phyloP scores from a whole-genome alignment of 92 coral and sea anemone genomes.

The Ricordea florida region DNA sequence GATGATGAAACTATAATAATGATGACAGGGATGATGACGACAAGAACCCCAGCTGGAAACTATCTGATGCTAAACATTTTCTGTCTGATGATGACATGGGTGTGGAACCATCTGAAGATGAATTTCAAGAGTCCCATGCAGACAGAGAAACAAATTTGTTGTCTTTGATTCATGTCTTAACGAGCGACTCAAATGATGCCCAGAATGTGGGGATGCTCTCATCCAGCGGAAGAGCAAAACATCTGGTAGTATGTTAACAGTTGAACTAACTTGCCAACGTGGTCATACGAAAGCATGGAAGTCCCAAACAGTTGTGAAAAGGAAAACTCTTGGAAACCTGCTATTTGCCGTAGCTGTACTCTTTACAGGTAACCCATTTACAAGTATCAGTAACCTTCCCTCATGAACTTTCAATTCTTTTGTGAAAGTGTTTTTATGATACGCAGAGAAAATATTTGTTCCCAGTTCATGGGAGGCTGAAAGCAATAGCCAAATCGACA shows the following conservation, averaged over 20 bases:
- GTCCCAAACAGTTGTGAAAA: constrained; percentile 26
- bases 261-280: constrained; percentile 27
- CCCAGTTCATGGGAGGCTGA: too few relatives aligned
- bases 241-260: constrained; percentile 46
- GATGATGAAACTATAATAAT: constrained; percentile 5
- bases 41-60: neutral
- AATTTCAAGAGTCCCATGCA: neutral
- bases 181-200: neutral
- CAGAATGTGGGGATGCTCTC: constrained; percentile 11
- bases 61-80: too few relatives aligned
- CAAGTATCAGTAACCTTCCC: too few relatives aligned
- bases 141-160: neutral
- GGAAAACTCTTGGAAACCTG: constrained; percentile 36
- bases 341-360: too few relatives aligned
- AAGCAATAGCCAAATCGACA: too few relatives aligned
- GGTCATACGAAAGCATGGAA: constrained; percentile 36
- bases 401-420: constrained; percentile 21
- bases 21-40: neutral
- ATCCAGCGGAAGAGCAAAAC: neutral
- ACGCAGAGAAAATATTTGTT: constrained; percentile 1
- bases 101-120: neutral
- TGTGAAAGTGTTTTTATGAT: constrained; percentile 22
- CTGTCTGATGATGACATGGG: neutral
- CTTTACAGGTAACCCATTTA: too few relatives aligned
- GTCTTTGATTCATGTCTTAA: neutral